Evolutionary conservation across 2,888 invertebrate species (phyloP).

Genomic region (Brachyopa scutellaris): DNA sequence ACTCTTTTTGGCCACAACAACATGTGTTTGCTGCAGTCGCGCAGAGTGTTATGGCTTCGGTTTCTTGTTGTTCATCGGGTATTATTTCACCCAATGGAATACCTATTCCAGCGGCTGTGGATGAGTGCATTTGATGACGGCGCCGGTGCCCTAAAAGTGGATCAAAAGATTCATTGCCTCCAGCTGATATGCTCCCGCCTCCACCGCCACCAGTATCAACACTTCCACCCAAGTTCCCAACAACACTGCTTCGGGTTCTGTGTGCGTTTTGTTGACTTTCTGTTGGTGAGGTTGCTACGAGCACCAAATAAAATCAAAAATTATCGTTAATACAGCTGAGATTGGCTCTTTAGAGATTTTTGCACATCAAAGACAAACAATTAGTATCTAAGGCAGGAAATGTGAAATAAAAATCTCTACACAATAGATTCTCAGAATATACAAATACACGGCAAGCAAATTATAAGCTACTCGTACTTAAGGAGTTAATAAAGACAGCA

Average conservation of each 20-base stretch:
- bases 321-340: conserved; percentile 26
- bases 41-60: conserved; percentile 76
- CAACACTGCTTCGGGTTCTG: conserved; percentile 74
- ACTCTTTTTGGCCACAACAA: conserved; percentile 73
- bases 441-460: conserved; percentile 54
- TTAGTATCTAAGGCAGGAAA: conserved; percentile 61
- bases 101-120: conserved; percentile 42
- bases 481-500: conserved; percentile 13
- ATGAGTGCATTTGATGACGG: conserved; percentile 63
- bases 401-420: conserved; percentile 32
- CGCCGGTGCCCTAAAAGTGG: conserved; percentile 66
- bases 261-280: conserved; percentile 74
- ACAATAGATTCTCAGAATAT: conserved; percentile 12
- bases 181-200: conserved; percentile 25
- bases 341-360: neutral
- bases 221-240: conserved; percentile 72
- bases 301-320: conserved; percentile 20
- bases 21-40: conserved; percentile 74
- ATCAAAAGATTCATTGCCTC: conserved; percentile 57
- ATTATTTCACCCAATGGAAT: conserved; percentile 68
- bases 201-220: conserved; percentile 73
- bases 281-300: conserved; percentile 73
- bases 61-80: conserved; percentile 72
- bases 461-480: conserved; percentile 45
- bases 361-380: conserved; percentile 70